Evolutionary conservation across 2,797 vertebrate genomes (phyloP), one percentile per base, ranked within the genome.

Genomic region (Sternarchorhynchus goeldii): DNA sequence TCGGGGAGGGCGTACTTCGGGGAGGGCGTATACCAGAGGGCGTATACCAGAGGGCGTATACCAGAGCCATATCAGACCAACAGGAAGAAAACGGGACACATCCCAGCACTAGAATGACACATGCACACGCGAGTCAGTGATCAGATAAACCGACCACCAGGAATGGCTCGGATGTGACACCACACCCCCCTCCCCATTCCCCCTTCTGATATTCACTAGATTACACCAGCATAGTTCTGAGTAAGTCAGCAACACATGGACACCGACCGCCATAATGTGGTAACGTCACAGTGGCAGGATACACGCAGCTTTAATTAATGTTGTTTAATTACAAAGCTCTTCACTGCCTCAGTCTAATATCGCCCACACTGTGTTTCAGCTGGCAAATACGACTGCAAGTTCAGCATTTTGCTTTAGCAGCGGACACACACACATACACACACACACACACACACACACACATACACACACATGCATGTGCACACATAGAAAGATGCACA

Each of bases 311-410:
- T 80, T 80, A 84, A 84, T 82, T 76, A 84, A 80, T 72, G 67
- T 77, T 80, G 81, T 80, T 82, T 84, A 84, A 84, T 84, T 80
- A 84, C 34, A 62, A 69, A 53, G 67, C 73, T 63, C 57, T 76
- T 80, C 67, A 50, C 81, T 50, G 63, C 58, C 45, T 63, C 80
- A 73, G 78, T 82, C 67, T 75, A 77, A 77, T 73, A 75, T 78
- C 71, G 41, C 82, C 75, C 79, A 60, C 82, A 59, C 62, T n/a
- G 72, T 78, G 75, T 67, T 75, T 66, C 59, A 77, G 64, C 71
- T 63, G 72, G 66, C 79, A 76, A 63, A 66, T 55, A 80, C 55
- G 70, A 83, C 71, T 81, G 82, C 73, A 68, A 32, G 69, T 36
- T 83, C 82, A 83, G 82, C 82, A 81, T 59, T 81, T 83, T 78